Conservation (phyloP, 2,888 invertebrate genomes). For the Xestia rhomboidea region DNA sequence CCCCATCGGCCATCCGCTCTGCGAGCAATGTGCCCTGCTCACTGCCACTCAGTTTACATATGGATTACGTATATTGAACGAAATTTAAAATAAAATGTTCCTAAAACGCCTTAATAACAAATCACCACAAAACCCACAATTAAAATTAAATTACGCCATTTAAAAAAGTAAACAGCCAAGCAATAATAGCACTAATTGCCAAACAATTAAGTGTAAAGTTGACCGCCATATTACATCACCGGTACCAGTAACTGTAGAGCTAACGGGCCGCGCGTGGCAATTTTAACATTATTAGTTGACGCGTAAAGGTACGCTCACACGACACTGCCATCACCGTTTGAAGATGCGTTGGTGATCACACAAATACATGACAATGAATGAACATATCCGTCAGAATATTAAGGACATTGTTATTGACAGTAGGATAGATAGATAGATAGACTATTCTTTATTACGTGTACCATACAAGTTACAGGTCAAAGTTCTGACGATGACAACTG, state of each 20-base stretch:
- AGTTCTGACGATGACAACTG: not conserved
- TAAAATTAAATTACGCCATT: conserved; percentile 1
- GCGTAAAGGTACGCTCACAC: conserved; percentile 26
- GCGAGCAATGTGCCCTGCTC: too few species aligned
- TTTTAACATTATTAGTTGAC: conserved; percentile 56
- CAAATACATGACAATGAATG: not conserved
- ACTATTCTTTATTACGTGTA: not conserved
- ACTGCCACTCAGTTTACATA: too few species aligned
- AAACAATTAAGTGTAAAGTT: conserved; percentile 56
- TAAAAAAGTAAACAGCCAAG: conserved; percentile 5
- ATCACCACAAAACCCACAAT: not conserved
- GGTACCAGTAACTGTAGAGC: conserved; percentile 62
- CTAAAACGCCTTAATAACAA: not conserved
- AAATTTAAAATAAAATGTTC: not conserved
- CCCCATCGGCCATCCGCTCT: too few species aligned
- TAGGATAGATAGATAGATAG: not conserved
- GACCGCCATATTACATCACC: conserved; percentile 59
- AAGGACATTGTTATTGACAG: not conserved
- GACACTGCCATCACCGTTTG: conserved; percentile 12
- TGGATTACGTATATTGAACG: not conserved
- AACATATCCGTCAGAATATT: not conserved
- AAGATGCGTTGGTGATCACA: conserved; percentile 3
- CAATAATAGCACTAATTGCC: conserved; percentile 48
- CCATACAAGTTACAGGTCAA: not conserved
- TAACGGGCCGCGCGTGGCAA: conserved; percentile 60